phyloP scores from a whole-genome alignment of 2,888 invertebrate species.

The Caprella mutica region DNA sequence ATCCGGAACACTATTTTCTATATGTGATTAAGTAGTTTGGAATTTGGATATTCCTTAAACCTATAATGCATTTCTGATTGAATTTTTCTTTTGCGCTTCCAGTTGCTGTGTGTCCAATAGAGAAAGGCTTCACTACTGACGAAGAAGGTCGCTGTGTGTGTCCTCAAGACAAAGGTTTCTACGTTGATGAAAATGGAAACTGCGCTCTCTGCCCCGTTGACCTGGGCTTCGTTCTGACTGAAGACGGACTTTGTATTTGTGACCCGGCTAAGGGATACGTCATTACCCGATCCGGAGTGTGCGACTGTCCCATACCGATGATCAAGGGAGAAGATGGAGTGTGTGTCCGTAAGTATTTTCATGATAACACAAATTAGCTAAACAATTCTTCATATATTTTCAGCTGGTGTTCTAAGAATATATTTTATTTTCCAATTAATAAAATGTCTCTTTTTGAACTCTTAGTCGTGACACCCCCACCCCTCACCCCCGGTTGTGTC shows the following conservation, averaged over 20 bases:
- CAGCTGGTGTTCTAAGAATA: too few species aligned
- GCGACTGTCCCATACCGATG: constrained; percentile 37
- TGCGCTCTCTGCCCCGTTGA: constrained; percentile 61
- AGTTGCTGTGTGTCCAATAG: constrained; percentile 53
- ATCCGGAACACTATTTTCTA: too few species aligned
- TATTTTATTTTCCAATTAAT: too few species aligned
- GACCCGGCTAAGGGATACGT: constrained; percentile 58
- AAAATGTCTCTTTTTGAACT: background rate
- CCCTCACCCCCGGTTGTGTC: constrained; percentile 35
- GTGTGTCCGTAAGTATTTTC: constrained; percentile 30
- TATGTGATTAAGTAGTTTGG: too few species aligned
- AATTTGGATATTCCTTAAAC: too few species aligned
- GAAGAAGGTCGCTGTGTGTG: constrained; percentile 54
- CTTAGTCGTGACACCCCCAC: constrained; percentile 16
- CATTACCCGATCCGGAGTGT: constrained; percentile 51
- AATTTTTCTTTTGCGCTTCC: constrained; percentile 31
- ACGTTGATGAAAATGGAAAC: constrained; percentile 61
- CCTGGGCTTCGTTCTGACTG: constrained; percentile 64
- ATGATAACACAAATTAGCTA: too few species aligned
- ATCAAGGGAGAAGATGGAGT: constrained; percentile 35
- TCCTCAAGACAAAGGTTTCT: constrained; percentile 54
- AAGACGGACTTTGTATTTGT: constrained; percentile 63
- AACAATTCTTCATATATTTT: too few species aligned
- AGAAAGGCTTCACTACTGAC: constrained; percentile 64
- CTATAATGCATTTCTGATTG: too few species aligned